These are phyloP conservation scores for Gila robusta DNA, from an alignment of 2,797 vertebrate genomes.

Conservation along the genomic window DNA sequence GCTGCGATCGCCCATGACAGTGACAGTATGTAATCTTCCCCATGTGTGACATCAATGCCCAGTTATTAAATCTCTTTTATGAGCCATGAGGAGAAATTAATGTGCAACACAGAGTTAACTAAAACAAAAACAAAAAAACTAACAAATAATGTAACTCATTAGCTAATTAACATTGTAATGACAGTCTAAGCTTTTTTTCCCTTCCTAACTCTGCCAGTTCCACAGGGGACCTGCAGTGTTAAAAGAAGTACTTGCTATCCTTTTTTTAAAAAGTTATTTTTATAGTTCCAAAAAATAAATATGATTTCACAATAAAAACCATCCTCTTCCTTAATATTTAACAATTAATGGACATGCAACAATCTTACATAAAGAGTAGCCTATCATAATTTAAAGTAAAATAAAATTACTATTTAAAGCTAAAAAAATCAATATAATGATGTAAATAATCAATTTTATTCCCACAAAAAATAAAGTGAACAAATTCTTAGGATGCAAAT, in stretches of 20 bases:
- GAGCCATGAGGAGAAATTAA: not conserved
- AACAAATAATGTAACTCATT: conserved; percentile 1
- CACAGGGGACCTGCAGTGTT: not conserved
- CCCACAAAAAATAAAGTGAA: not conserved
- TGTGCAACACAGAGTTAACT: not conserved
- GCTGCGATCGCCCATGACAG: too few relatives aligned
- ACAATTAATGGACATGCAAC: not conserved
- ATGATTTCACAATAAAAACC: not conserved
- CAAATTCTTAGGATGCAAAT: not conserved
- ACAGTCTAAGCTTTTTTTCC: not conserved
- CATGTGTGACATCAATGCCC: not conserved
- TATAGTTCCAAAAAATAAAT: not conserved
- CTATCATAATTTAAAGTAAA: not conserved
- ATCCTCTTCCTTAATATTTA: not conserved
- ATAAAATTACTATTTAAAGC: not conserved
- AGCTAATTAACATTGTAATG: conserved; percentile 13
- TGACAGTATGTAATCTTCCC: not conserved
- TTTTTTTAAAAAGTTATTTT: not conserved
- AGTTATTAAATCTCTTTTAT: not conserved
- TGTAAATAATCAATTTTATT: not conserved
- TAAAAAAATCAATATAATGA: not conserved
- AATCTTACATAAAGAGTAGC: not conserved
- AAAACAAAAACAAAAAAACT: conserved; percentile 3
- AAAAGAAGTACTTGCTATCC: not conserved
- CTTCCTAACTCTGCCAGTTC: too few relatives aligned